A percentile compares a stretch with the other conserved stretches of the same genome.
phyloP scores from a whole-genome alignment of 2,113 vertebrate species.

The Sceloporus tristichus region DNA sequence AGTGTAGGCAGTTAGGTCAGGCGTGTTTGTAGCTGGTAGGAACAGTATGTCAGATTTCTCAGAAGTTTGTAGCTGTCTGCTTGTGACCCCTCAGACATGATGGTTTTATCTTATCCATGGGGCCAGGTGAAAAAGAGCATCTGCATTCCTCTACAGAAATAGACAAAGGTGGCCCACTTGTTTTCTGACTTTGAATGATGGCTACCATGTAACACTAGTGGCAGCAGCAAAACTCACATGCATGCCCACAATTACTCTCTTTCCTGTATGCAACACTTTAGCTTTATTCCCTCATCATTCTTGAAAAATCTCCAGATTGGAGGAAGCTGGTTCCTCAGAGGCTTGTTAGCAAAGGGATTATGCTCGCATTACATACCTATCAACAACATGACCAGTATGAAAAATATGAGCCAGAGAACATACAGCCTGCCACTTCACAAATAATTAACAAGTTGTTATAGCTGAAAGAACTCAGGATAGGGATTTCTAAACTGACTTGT shows the following conservation, averaged over 20 bases:
- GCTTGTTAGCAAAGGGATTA: neutral
- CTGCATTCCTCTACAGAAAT: neutral
- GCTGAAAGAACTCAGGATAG: slow-evolving; percentile 51
- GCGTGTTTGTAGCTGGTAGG: neutral
- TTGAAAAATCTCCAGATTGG: slow-evolving; percentile 1
- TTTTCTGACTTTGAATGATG: neutral
- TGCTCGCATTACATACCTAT: slow-evolving; percentile 51
- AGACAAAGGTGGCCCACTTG: neutral
- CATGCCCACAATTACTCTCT: neutral
- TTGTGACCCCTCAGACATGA: neutral
- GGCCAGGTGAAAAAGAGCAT: neutral
- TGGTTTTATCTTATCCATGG: neutral
- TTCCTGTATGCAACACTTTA: neutral
- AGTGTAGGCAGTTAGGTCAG: neutral
- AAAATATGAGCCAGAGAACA: slow-evolving; percentile 59
- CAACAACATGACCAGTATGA: slow-evolving; percentile 64
- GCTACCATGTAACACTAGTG: neutral
- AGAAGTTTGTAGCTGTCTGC: neutral
- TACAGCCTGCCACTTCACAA: slow-evolving; percentile 48
- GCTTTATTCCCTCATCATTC: neutral
- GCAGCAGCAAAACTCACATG: neutral
- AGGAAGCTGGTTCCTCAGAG: neutral
- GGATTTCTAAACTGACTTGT: slow-evolving; percentile 54
- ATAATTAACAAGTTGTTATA: slow-evolving; percentile 63
- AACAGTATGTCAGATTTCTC: neutral